Base-by-base conservation (phyloP, 2,113 vertebrate species). In the Apeltes quadracus region DNA sequence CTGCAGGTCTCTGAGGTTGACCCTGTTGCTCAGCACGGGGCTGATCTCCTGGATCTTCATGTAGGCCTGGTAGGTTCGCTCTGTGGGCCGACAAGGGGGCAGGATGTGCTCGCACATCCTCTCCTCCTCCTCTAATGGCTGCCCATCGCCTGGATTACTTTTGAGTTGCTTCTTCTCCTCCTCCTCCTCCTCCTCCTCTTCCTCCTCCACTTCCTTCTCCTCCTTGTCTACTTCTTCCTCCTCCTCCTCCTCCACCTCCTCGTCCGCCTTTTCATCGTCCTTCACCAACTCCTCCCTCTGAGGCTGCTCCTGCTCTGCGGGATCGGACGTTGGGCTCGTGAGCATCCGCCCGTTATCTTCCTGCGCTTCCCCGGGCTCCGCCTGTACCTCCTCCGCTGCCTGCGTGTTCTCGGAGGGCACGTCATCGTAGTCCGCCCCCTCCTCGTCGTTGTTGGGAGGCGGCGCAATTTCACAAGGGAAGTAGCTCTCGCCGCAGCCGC, bases 1-100 rank as follows among this genome's bases (percentile, higher is more conserved):
- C 91, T 99, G 98, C 78, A 99, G 94, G 89, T 99, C 96, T 82
- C 92, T 95, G 88, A 99, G 96, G 93, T 98, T 96, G 27, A 95
- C 96, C 63, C 92, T 93, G 88, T 92, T 94, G 83, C 95, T 94
- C 69, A 91, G 93, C 0, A 90, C 93, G 0, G 96, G 95, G 81
- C 94, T 96, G 69, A 96, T 88, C 0, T 95, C 95, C 84, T 95
- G 95, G 92, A 97, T 92, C 61, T 96, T 93, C 93, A 98, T 92
- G 79, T 94, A 97, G 1, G 95, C 94, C 85, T 96, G 95, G 55
- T 96, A 95, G 0, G 94, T 72, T 41, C 89, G 93, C 59, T 96
- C 95, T 70, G 85, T 83, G 10, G 94, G 85, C 66, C 88, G 5
- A 2, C 89, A 88, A 0, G 25, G 62, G 0, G 87, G 16, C 0